These are phyloP conservation scores for Drosophila suboccidentalis DNA, from an alignment of 2,888 invertebrate species.

Conservation along the genomic window DNA sequence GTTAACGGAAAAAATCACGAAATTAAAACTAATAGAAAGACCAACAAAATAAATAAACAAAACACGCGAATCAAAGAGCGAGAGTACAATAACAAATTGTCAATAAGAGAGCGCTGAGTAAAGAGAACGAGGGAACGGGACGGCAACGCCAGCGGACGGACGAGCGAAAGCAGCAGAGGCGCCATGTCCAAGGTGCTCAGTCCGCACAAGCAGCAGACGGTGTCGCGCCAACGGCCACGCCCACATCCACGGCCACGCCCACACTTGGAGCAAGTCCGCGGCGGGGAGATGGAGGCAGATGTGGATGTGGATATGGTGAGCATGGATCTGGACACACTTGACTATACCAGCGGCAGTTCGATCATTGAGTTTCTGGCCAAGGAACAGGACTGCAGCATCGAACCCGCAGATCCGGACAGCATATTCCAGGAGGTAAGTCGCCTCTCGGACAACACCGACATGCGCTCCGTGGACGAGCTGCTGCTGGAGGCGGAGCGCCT, in stretches of 20 bases:
- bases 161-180: background rate
- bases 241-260: slow-evolving; percentile 33
- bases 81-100: slow-evolving; percentile 21
- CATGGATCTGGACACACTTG: slow-evolving; percentile 47
- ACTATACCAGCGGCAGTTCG: slow-evolving; percentile 83
- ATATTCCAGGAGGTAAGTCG: slow-evolving; percentile 90
- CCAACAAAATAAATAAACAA: slow-evolving; percentile 42
- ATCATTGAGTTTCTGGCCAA: slow-evolving; percentile 85
- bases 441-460: slow-evolving; percentile 86
- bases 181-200: slow-evolving; percentile 77
- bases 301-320: slow-evolving; percentile 21
- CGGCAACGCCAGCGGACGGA: background rate
- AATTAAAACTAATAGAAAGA: background rate
- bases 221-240: slow-evolving; percentile 40
- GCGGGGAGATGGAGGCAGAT: background rate
- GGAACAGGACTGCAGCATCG: slow-evolving; percentile 83
- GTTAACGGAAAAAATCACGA: slow-evolving; percentile 4
- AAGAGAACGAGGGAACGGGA: background rate
- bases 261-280: slow-evolving; percentile 41
- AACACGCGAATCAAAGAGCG: slow-evolving; percentile 9
- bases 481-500: slow-evolving; percentile 87
- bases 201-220: slow-evolving; percentile 62
- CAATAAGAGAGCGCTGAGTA: slow-evolving; percentile 1
- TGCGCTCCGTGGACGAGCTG: slow-evolving; percentile 87
- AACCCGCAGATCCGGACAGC: slow-evolving; percentile 88